A percentile compares a stretch with the other conserved stretches of the same genome.
Evolutionary conservation across 2,113 vertebrate species (phyloP).

Genomic region (Numida meleagris): DNA sequence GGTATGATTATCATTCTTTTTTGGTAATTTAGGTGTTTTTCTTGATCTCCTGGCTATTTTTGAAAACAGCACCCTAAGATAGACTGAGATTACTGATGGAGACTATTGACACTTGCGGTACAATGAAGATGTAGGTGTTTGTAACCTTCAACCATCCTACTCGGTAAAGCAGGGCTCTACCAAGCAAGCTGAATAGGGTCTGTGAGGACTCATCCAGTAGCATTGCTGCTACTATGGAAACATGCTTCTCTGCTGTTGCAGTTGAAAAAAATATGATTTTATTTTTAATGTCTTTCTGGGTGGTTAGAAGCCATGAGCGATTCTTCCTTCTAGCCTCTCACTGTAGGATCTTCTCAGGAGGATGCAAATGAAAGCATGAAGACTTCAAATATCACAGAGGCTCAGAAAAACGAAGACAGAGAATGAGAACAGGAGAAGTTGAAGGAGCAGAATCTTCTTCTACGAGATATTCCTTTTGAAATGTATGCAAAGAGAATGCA

Average conservation of each 20-base stretch:
- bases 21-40: not conserved
- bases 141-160: not conserved
- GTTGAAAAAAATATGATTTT: not conserved
- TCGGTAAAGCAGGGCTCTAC: not conserved
- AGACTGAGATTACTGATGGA: not conserved
- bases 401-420: not conserved
- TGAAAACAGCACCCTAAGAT: not conserved
- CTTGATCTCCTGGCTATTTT: not conserved
- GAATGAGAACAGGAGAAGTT: not conserved
- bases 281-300: not conserved
- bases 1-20: not conserved
- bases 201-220: not conserved
- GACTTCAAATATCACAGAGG: not conserved
- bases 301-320: not conserved
- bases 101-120: not conserved
- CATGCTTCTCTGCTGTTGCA: not conserved
- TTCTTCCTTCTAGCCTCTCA: not conserved
- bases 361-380: not conserved
- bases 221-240: not conserved
- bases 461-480: not conserved
- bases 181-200: accelerated
- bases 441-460: not conserved
- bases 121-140: not conserved
- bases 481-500: not conserved
- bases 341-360: not conserved